Conservation (phyloP, 2,113 vertebrate genomes). For the Turdus rufiventris region DNA sequence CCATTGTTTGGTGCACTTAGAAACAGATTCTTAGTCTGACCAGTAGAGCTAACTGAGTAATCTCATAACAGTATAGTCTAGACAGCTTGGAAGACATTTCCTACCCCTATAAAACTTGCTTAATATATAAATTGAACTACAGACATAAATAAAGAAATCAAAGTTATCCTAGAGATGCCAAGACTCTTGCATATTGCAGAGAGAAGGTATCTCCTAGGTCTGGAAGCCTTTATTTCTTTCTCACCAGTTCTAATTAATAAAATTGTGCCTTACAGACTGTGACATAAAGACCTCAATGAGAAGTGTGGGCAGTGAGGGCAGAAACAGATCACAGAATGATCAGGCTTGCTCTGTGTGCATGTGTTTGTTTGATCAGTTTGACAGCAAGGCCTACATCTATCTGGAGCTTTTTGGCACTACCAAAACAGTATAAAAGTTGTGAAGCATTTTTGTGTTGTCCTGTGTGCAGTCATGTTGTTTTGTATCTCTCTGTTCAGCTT, state of each 20-base stretch:
- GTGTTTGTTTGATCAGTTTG: background rate
- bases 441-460: background rate
- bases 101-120: background rate
- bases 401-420: background rate
- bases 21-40: background rate
- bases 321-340: background rate
- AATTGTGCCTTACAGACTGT: background rate
- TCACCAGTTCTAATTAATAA: background rate
- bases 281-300: background rate
- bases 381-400: background rate
- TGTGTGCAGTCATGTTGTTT: background rate
- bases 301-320: background rate
- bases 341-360: background rate
- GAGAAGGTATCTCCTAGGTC: background rate
- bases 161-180: background rate
- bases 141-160: background rate
- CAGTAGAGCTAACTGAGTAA: background rate
- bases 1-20: background rate
- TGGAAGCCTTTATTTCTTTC: background rate
- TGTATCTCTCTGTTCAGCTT: constrained; percentile 71
- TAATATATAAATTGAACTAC: background rate
- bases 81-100: background rate
- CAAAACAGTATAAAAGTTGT: background rate
- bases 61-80: background rate
- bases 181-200: background rate